Evolutionary conservation across 2,797 vertebrate species (phyloP).

Genomic region (Heliangelus exortis): DNA sequence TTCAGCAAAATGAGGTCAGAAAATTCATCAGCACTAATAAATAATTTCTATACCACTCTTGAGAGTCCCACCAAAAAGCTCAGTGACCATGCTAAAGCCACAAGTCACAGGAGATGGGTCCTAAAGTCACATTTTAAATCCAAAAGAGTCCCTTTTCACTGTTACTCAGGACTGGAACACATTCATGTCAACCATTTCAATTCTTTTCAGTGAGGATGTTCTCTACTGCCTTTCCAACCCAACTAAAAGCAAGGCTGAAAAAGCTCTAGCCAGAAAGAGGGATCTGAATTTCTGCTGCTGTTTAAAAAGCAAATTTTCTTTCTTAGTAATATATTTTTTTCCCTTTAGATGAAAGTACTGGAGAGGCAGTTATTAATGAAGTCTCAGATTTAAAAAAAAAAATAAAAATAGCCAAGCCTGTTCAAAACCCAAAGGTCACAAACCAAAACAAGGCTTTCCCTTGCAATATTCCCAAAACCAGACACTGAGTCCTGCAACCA

Average conservation of each 20-base stretch:
- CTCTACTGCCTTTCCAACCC: neutral
- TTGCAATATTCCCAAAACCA: neutral
- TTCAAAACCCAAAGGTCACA: neutral
- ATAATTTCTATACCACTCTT: neutral
- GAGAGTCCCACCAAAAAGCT: neutral
- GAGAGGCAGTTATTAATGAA: neutral
- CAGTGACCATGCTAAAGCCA: neutral
- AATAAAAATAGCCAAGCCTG: neutral
- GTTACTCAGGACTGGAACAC: neutral
- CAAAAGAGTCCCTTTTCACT: neutral
- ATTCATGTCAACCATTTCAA: neutral
- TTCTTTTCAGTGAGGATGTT: neutral
- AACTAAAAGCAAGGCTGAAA: neutral
- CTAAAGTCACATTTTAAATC: neutral
- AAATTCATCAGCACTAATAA: neutral
- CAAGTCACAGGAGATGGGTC: neutral
- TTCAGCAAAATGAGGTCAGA: neutral
- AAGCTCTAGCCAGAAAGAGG: neutral
- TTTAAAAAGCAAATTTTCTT: neutral
- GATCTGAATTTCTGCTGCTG: neutral
- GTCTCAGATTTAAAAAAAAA: neutral
- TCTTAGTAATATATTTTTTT: neutral
- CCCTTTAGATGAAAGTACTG: neutral
- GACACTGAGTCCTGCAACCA: neutral
- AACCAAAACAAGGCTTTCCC: neutral